A percentile compares a stretch with the other conserved stretches of the same genome.
Evolutionary conservation across 2,888 invertebrate species (phyloP).

Genomic region (Scaptodrosophila latifasciaeformis): DNA sequence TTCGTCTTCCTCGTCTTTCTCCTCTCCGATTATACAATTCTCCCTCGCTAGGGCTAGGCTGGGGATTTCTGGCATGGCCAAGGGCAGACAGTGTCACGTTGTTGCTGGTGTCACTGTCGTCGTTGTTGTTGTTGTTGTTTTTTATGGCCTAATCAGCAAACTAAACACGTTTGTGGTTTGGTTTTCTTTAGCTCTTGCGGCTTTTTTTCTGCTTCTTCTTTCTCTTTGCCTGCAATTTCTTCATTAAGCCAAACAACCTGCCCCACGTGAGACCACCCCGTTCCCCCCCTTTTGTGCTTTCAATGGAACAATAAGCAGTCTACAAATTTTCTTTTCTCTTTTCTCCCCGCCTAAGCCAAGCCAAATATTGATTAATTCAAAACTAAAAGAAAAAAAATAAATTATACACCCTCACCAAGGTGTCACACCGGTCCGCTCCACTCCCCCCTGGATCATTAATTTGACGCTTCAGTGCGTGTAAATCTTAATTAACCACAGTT

Average conservation of each 20-base stretch:
- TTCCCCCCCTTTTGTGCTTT: conserved; percentile 13
- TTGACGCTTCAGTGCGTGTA: conserved; percentile 47
- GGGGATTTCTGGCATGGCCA: conserved; percentile 29
- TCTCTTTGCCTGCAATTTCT: conserved; percentile 27
- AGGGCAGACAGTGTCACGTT: conserved; percentile 45
- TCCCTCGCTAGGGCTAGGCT: background rate
- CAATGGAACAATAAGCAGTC: conserved; percentile 32
- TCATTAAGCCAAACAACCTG: conserved; percentile 39
- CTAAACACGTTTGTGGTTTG: conserved; percentile 41
- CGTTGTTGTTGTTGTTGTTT: conserved; percentile 5
- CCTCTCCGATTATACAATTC: too few relatives aligned
- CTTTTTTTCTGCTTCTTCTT: too few relatives aligned
- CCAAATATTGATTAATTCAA: conserved; percentile 45
- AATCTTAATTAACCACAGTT: conserved; percentile 47
- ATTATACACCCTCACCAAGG: too few relatives aligned
- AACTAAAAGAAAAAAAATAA: too few relatives aligned
- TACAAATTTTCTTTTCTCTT: conserved; percentile 5
- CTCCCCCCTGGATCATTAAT: conserved; percentile 27
- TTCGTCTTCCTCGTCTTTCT: too few relatives aligned
- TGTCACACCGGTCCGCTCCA: background rate
- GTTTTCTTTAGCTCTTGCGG: too few relatives aligned
- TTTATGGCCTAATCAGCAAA: conserved; percentile 41
- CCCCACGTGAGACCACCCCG: background rate
- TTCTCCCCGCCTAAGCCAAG: conserved; percentile 10
- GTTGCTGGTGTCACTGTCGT: conserved; percentile 1